Evolutionary conservation across 2,113 vertebrate genomes (phyloP).

Genomic region (Limnothrissa miodon): DNA sequence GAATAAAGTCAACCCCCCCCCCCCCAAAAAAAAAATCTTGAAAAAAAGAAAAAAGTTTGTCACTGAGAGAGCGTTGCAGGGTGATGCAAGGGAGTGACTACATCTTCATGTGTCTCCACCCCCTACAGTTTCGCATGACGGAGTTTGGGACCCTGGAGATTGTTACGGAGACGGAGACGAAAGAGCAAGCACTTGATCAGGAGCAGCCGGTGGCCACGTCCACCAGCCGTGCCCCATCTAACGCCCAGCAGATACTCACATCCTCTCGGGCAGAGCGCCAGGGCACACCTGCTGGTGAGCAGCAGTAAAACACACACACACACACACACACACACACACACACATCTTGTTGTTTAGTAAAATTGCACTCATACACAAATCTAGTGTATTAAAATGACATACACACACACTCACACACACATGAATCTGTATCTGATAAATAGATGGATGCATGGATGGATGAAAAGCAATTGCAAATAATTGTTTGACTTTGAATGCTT

Average conservation of each 20-base stretch:
- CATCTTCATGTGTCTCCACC: not conserved
- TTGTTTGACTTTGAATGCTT: no score
- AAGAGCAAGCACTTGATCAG: slow-evolving; percentile 58
- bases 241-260: not conserved
- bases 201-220: not conserved
- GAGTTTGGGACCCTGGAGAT: slow-evolving; percentile 97
- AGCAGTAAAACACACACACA: not conserved
- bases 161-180: slow-evolving; percentile 85
- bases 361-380: no score
- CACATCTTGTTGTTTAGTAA: no score
- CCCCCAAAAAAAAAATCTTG: no score
- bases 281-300: not conserved
- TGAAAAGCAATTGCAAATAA: no score
- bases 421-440: no score
- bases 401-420: no score
- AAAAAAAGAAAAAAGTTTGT: no score
- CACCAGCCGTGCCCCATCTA: not conserved
- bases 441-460: no score
- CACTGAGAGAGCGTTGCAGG: no score
- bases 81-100: not conserved
- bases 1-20: no score
- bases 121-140: slow-evolving; percentile 88
- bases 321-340: not conserved
- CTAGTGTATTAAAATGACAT: no score
- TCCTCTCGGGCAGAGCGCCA: not conserved